phyloP scores from a whole-genome alignment of 2,797 vertebrate species.

The Trichosurus vulpecula region DNA sequence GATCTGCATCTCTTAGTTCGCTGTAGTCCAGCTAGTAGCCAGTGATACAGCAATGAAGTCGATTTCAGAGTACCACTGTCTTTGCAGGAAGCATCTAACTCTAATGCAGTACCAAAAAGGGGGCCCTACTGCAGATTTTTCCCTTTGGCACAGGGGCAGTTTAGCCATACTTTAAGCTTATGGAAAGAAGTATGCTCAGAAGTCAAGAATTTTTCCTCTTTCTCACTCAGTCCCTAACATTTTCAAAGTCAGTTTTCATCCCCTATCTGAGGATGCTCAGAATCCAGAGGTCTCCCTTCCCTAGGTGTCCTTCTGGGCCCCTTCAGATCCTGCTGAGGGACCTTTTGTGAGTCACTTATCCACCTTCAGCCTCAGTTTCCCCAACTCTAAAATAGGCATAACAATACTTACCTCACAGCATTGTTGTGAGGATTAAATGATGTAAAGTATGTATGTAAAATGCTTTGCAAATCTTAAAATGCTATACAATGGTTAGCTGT shows the following conservation, averaged over 20 bases:
- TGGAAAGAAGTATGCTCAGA: no score
- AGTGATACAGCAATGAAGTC: no score
- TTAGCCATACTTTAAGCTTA: no score
- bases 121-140: no score
- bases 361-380: background rate
- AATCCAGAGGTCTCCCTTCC: background rate
- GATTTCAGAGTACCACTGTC: no score
- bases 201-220: no score
- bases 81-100: no score
- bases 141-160: no score
- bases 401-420: background rate
- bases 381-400: background rate
- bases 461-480: no score
- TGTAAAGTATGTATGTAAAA: background rate
- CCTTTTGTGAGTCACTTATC: background rate
- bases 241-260: background rate
- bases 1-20: no score
- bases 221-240: background rate
- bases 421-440: background rate
- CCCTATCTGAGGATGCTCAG: background rate
- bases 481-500: background rate
- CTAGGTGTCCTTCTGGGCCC: background rate
- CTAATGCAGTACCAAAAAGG: no score
- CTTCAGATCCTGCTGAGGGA: background rate
- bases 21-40: no score